Base-by-base conservation (phyloP, 2,797 vertebrate genomes). In the Rhynchonycteris naso region DNA sequence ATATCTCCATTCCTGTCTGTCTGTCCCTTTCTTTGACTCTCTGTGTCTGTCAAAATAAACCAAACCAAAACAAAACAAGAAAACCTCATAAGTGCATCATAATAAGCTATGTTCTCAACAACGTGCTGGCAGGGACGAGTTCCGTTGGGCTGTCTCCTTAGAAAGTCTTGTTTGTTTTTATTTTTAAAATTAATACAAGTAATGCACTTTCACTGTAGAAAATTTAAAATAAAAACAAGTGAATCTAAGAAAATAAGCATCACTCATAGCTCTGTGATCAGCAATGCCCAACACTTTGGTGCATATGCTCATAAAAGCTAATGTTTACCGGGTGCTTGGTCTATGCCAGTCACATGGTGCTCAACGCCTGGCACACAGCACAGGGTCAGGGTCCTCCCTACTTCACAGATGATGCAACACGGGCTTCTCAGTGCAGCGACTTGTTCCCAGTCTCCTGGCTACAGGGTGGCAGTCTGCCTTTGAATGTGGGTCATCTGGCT, bases 141-240 rank as follows among this genome's bases (percentile, higher is more conserved):
- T 66, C 43, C 14, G 0, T 2, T 1, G 13, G 56, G 65, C 82
- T 30, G 19, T 16, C 85, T 89, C 38, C 61, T 91, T 28, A 4
- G 4, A 47, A 9, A 47, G 26, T 35, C 43, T 4, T 22, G 58
- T 50, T 90, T 92, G 59, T 47, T 92, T 68, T 87, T 22, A 65
- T 95, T 76, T 88, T 88, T 65, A 4, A 21, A 84, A 85, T 71
- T 88, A 81, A 71, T 71, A 75, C 33, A 80, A 58, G 52, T 58
- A 38, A 88, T 78, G 58, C 43, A 47, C 26, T 30, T 50, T 92
- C 38, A 13, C 38, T 66, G 68, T 33, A 82, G 63, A 75, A 21
- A 26, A 50, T 58, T 56, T 47, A 61, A 38, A 33, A 65, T 82
- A 87, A 59, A 58, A 78, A 63, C 33, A 74, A 58, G 26, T 21